Percentiles rank a stretch among this genome's conserved stretches.
Evolutionary conservation across 2,888 invertebrate species (phyloP).

Genomic region (Leptinotarsa haldemani): DNA sequence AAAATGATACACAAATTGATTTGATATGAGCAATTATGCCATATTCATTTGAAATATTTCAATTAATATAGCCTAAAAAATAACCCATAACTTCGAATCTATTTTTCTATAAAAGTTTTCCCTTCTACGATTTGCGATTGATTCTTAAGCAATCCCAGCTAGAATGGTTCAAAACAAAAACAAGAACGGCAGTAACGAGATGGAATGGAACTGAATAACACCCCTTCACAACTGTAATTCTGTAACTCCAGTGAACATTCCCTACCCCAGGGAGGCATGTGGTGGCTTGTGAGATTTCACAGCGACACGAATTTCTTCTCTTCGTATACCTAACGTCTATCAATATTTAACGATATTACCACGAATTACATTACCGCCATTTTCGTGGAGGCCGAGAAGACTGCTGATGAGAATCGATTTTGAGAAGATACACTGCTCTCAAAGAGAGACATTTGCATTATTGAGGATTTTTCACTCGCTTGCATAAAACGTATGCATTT

Average conservation of each 20-base stretch:
- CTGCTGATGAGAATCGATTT: constrained; percentile 33
- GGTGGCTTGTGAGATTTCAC: constrained; percentile 28
- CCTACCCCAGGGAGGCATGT: constrained; percentile 32
- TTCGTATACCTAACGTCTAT: constrained; percentile 29
- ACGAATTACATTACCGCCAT: constrained; percentile 35
- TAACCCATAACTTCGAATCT: too few species aligned
- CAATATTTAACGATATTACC: constrained; percentile 38
- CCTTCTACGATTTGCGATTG: neutral
- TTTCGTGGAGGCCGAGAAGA: constrained; percentile 26
- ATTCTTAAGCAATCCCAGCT: neutral
- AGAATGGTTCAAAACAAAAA: neutral
- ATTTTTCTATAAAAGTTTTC: too few species aligned
- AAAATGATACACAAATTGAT: too few species aligned
- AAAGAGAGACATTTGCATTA: constrained; percentile 6
- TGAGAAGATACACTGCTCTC: constrained; percentile 5
- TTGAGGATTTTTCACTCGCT: neutral
- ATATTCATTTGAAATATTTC: too few species aligned
- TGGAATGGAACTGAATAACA: constrained; percentile 23
- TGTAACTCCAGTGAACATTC: constrained; percentile 35
- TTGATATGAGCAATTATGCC: too few species aligned
- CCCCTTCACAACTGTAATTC: constrained; percentile 9
- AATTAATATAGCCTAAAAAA: too few species aligned
- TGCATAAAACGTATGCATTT: neutral
- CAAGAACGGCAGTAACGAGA: constrained; percentile 2
- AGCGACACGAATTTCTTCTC: constrained; percentile 34